phyloP scores from a whole-genome alignment of 2,797 vertebrate species.

The Ambastaia sidthimunki region DNA sequence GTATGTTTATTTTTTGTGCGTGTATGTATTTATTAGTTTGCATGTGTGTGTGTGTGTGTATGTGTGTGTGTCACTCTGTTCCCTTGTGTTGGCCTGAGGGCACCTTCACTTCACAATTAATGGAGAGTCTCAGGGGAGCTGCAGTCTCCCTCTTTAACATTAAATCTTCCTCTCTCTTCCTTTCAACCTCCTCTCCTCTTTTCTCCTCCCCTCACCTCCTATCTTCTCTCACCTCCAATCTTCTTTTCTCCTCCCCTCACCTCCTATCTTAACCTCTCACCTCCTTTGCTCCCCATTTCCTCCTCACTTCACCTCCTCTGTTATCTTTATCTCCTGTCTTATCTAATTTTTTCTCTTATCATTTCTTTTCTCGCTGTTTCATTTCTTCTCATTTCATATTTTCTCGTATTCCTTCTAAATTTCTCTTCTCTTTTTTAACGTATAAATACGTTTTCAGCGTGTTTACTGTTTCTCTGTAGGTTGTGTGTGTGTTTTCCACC shows the following conservation, averaged over 20 bases:
- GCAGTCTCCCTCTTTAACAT: constrained; percentile 48
- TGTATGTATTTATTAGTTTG: too few relatives aligned
- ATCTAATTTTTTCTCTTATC: not conserved
- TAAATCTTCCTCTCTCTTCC: constrained; percentile 29
- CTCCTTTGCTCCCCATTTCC: not conserved
- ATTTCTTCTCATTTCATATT: not conserved
- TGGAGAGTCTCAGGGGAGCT: constrained; percentile 92
- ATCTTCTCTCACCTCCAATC: not conserved
- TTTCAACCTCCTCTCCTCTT: constrained; percentile 43
- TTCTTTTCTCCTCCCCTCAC: too few relatives aligned
- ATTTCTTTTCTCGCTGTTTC: not conserved
- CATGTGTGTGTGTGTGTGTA: constrained; percentile 95
- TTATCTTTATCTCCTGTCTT: not conserved
- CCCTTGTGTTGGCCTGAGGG: constrained; percentile 95
- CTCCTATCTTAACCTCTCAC: too few relatives aligned
- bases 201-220: constrained; percentile 71
- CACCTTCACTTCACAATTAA: constrained; percentile 99
- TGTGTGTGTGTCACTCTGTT: constrained; percentile 94
- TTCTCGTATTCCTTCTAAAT: too few relatives aligned
- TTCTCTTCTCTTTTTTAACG: not conserved
- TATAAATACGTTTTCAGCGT: not conserved
- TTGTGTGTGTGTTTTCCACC: constrained; percentile 57
- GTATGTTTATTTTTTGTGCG: constrained; percentile 32
- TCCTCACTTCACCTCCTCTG: constrained; percentile 18
- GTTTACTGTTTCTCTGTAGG: not conserved